These are phyloP conservation scores for Diarsia rubi DNA, from an alignment of 2,888 invertebrate genomes.

Conservation along the genomic window DNA sequence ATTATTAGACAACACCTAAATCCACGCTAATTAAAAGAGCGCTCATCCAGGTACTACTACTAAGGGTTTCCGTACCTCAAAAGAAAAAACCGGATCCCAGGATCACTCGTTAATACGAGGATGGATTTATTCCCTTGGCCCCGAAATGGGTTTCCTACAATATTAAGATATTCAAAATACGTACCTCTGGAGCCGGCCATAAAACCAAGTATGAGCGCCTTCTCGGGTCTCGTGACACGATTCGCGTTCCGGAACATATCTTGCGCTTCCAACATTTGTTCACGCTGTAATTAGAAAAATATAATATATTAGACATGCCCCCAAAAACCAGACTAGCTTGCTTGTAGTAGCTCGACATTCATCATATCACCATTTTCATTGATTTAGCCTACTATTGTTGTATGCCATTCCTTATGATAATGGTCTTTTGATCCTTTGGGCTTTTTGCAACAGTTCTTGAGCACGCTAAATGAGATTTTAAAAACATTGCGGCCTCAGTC, in stretches of 20 bases:
- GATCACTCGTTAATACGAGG: too few relatives aligned
- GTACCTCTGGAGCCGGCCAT: constrained; percentile 99
- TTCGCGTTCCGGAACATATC: constrained; percentile 99
- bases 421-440: too few relatives aligned
- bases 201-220: constrained; percentile 98
- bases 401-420: too few relatives aligned
- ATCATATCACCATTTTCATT: too few relatives aligned
- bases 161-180: neutral
- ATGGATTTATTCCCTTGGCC: neutral
- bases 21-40: neutral
- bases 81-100: too few relatives aligned
- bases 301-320: neutral
- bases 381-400: too few relatives aligned
- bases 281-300: constrained; percentile 92
- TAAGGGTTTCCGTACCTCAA: too few relatives aligned
- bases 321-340: neutral
- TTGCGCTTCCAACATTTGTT: constrained; percentile 99
- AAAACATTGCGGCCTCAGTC: too few relatives aligned
- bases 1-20: neutral
- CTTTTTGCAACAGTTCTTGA: too few relatives aligned
- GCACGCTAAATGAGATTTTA: too few relatives aligned
- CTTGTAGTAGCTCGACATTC: neutral
- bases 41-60: too few relatives aligned
- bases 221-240: constrained; percentile 98
- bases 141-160: neutral